Evolutionary conservation across 2,888 invertebrate genomes (phyloP).

Genomic region (Shargacucullia verbasci): DNA sequence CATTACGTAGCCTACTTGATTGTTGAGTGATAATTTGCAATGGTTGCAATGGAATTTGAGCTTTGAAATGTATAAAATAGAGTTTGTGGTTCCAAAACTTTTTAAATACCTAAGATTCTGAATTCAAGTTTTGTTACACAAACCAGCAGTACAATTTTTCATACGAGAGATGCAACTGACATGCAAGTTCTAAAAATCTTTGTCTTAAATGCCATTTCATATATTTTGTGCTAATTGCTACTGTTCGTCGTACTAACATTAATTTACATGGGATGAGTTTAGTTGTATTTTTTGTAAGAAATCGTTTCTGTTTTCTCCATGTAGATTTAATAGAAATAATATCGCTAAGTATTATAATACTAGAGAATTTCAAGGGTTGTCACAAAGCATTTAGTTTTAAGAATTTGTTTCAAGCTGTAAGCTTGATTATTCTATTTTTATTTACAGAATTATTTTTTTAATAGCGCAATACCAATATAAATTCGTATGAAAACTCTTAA

Average conservation of each 20-base stretch:
- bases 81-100: too few relatives aligned
- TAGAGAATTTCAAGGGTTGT: constrained; percentile 62
- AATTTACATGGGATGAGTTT: constrained; percentile 45
- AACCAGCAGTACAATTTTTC: constrained; percentile 28
- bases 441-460: constrained; percentile 37
- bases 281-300: constrained; percentile 55
- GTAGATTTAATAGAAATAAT: constrained; percentile 48
- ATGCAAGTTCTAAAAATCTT: constrained; percentile 28
- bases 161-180: constrained; percentile 56
- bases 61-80: too few relatives aligned
- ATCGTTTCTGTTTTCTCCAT: constrained; percentile 49
- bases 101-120: too few relatives aligned
- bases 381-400: constrained; percentile 78
- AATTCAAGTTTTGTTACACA: too few relatives aligned
- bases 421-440: constrained; percentile 54
- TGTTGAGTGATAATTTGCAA: too few relatives aligned
- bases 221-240: constrained; percentile 31
- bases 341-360: constrained; percentile 53
- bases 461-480: constrained; percentile 25
- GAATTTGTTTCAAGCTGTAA: constrained; percentile 64
- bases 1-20: too few relatives aligned
- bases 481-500: constrained; percentile 26
- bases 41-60: too few relatives aligned
- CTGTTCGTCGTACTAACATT: constrained; percentile 54
- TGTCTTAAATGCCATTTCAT: constrained; percentile 52